phyloP scores from a whole-genome alignment of 2,113 vertebrate genomes.

The Entelurus aequoreus region DNA sequence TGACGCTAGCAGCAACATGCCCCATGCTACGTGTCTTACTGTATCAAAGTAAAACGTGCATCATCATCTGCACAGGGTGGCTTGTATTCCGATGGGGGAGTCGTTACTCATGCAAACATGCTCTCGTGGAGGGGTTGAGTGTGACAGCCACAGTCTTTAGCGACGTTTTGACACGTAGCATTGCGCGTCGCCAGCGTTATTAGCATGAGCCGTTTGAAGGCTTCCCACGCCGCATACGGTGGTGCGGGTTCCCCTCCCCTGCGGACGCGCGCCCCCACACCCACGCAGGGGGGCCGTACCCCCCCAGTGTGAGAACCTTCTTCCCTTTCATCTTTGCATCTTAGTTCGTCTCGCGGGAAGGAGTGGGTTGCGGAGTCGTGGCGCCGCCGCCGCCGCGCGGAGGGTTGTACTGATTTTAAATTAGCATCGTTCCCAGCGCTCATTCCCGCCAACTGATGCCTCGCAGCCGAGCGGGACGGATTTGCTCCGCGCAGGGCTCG shows the following conservation, averaged over 20 bases:
- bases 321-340: constrained; percentile 39
- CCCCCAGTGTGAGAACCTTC: constrained; percentile 35
- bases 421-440: constrained; percentile 47
- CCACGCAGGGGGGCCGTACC: not conserved
- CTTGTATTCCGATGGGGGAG: too few species aligned
- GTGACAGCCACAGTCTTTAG: too few species aligned
- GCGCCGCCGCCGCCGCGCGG: constrained; percentile 18
- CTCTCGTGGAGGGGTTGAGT: too few species aligned
- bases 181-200: constrained; percentile 14
- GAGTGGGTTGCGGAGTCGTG: constrained; percentile 21
- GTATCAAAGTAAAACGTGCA: too few species aligned
- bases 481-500: constrained; percentile 47
- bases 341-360: constrained; percentile 45
- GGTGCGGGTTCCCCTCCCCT: not conserved
- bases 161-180: not conserved
- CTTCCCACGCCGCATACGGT: not conserved
- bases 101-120: too few species aligned
- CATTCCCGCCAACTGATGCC: constrained; percentile 56
- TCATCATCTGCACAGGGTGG: too few species aligned
- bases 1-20: too few species aligned
- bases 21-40: too few species aligned
- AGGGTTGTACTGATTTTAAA: constrained; percentile 59
- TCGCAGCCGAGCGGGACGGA: constrained; percentile 59
- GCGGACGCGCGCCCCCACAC: constrained; percentile 15
- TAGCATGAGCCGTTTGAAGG: not conserved